Conservation (phyloP, 2,113 vertebrate genomes). For the Acanthochromis polyacanthus region DNA sequence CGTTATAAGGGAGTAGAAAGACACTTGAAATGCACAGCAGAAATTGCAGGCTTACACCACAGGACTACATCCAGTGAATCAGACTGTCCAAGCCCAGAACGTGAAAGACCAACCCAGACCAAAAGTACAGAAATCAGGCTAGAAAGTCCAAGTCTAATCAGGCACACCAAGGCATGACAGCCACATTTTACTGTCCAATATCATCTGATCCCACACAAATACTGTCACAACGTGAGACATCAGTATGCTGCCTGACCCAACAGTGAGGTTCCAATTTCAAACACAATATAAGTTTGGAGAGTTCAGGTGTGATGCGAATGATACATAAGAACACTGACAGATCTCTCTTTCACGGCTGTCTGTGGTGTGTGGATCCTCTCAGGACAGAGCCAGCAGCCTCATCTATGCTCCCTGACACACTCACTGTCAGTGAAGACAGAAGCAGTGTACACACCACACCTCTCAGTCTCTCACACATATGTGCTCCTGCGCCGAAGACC, state of each 20-base stretch:
- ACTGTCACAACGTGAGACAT: no score
- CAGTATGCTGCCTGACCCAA: neutral
- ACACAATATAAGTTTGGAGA: neutral
- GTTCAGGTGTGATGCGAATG: neutral
- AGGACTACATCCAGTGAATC: no score
- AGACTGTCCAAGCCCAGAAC: no score
- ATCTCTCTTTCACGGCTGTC: constrained; percentile 26
- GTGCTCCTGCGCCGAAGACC: neutral
- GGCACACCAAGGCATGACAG: no score
- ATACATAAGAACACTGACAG: neutral
- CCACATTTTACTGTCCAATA: no score
- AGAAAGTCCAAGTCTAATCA: no score
- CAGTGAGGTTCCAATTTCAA: neutral
- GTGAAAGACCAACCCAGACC: no score
- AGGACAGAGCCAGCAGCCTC: constrained; percentile 36
- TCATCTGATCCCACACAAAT: no score
- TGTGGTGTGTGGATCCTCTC: constrained; percentile 40
- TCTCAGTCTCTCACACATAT: neutral
- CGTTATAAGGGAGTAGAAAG: no score
- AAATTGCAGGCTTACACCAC: no score
- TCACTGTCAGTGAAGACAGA: neutral
- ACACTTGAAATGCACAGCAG: no score
- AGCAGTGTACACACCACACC: neutral
- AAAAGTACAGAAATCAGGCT: no score
- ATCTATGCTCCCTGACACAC: constrained; percentile 38